Percentiles rank a stretch among this genome's conserved stretches.
Conservation (phyloP, 2,888 invertebrate species). For the Cremastinae sp. region DNA sequence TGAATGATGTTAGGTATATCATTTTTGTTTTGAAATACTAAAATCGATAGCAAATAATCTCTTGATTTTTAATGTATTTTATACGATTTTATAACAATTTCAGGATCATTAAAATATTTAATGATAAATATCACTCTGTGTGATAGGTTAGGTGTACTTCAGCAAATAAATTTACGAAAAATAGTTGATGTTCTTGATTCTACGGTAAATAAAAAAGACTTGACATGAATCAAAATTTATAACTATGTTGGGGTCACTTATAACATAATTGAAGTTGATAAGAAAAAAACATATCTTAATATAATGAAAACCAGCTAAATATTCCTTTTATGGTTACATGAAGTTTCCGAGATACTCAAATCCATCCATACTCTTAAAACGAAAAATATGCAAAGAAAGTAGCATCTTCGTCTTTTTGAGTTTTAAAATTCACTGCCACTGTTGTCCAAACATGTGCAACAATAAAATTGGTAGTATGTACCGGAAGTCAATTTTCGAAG, state of each 20-base stretch:
- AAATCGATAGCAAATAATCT: too few species aligned
- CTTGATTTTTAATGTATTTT: too few species aligned
- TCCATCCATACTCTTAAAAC: constrained; percentile 87
- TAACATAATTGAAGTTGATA: constrained; percentile 89
- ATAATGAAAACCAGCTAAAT: background rate
- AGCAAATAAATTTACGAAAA: constrained; percentile 89
- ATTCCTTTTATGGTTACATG: constrained; percentile 86
- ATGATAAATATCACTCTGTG: too few species aligned
- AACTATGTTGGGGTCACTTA: constrained; percentile 93
- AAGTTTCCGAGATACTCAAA: constrained; percentile 95
- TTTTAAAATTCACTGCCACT: too few species aligned
- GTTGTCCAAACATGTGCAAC: too few species aligned
- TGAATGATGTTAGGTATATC: too few species aligned
- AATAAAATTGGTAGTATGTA: too few species aligned
- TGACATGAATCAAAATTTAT: constrained; percentile 92
- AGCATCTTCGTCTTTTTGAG: too few species aligned
- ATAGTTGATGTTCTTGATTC: constrained; percentile 85
- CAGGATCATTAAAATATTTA: too few species aligned
- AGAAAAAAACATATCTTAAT: constrained; percentile 28
- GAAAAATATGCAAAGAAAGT: constrained; percentile 85
- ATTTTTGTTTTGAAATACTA: too few species aligned
- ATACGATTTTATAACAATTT: too few species aligned
- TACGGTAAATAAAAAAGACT: constrained; percentile 90
- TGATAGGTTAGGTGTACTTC: constrained; percentile 86
- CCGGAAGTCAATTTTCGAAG: constrained; percentile 88